A percentile compares a stretch with the other conserved stretches of the same genome.
Conservation (phyloP, 2,888 invertebrate species). For the Drosophila merina region DNA sequence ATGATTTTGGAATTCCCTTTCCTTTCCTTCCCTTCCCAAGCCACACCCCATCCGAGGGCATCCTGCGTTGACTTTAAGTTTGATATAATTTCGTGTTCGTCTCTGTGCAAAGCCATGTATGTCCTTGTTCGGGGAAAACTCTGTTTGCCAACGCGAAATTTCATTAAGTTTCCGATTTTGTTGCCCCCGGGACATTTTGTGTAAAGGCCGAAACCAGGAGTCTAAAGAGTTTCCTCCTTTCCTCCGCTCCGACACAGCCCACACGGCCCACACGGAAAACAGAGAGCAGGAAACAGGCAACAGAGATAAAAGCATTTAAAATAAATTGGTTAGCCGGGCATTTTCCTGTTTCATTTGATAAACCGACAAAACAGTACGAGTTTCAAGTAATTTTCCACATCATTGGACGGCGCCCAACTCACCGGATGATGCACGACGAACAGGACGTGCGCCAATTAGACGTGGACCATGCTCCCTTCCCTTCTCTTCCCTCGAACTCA, state of each 20-base stretch:
- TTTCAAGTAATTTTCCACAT: constrained; percentile 74
- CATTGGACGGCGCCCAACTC: constrained; percentile 67
- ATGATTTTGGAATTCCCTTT: constrained; percentile 16
- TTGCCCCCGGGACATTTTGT: constrained; percentile 30
- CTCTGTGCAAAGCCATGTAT: neutral
- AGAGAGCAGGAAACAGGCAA: neutral
- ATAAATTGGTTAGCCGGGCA: constrained; percentile 24
- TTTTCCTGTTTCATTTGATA: constrained; percentile 2
- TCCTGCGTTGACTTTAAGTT: neutral
- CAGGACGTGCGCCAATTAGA: constrained; percentile 67
- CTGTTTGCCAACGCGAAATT: neutral
- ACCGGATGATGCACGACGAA: constrained; percentile 30
- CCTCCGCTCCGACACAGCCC: neutral
- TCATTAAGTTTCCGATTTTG: constrained; percentile 4
- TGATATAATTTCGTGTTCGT: neutral
- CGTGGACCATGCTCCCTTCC: neutral
- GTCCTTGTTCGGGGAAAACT: neutral
- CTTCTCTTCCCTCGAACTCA: neutral
- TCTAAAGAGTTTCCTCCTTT: constrained; percentile 34
- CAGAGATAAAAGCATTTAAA: constrained; percentile 31
- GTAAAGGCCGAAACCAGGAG: constrained; percentile 10
- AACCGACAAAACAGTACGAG: constrained; percentile 20
- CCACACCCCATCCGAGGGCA: neutral
- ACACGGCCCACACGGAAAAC: neutral
- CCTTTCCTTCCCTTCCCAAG: too few species aligned